A percentile compares a stretch with the other conserved stretches of the same genome.
Evolutionary conservation across 2,113 vertebrate genomes (phyloP).

Genomic region (Pelvicachromis taeniatus): DNA sequence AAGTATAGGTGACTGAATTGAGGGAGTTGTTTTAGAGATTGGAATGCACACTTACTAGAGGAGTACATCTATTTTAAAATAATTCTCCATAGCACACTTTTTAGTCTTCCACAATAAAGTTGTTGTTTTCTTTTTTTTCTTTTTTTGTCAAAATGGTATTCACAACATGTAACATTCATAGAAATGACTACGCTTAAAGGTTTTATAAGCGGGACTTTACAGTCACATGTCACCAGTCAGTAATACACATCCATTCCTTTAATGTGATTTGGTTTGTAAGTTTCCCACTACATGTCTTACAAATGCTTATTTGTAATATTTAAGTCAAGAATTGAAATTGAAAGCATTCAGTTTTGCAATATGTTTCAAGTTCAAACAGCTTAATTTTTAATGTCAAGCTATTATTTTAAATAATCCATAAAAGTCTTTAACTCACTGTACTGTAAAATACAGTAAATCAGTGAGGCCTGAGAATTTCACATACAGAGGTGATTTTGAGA

Average conservation of each 20-base stretch:
- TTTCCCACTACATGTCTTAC: neutral
- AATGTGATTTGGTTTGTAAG: neutral
- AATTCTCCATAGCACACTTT: neutral
- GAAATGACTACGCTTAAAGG: neutral
- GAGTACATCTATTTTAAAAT: neutral
- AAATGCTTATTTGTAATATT: neutral
- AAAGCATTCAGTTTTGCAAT: neutral
- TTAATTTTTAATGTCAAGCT: neutral
- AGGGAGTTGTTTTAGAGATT: neutral
- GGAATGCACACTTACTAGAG: neutral
- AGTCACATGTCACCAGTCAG: neutral
- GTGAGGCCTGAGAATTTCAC: neutral
- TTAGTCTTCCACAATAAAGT: accelerated
- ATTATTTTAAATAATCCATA: neutral
- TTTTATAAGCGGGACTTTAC: neutral
- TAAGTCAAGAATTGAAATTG: neutral
- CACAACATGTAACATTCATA: neutral
- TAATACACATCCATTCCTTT: neutral
- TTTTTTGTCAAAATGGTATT: neutral
- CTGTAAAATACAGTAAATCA: neutral
- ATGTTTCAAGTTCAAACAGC: neutral
- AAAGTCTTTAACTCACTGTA: neutral
- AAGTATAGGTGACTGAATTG: conserved; percentile 10
- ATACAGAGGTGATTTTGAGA: neutral
- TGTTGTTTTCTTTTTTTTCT: neutral